Conservation (phyloP, 2,797 vertebrate species). For the Schizothorax lantsangensis region DNA sequence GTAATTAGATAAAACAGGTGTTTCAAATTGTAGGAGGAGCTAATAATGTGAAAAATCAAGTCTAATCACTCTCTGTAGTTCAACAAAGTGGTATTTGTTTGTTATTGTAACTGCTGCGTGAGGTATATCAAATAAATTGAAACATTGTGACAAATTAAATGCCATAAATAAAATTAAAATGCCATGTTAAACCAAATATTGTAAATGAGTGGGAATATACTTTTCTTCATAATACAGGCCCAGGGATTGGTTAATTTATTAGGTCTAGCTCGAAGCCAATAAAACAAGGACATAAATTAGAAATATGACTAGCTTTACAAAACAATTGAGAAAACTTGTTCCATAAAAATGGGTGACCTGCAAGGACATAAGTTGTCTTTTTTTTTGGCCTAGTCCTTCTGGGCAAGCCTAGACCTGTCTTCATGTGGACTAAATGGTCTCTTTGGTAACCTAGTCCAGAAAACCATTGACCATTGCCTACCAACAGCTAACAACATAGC, state of each 20-base stretch:
- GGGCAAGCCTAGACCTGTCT: conserved; percentile 58
- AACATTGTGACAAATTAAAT: not conserved
- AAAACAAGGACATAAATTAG: not conserved
- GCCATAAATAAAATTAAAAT: not conserved
- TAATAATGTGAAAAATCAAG: not conserved
- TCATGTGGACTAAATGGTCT: conserved; percentile 43
- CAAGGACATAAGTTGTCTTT: not conserved
- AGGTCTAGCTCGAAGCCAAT: not conserved
- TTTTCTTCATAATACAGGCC: not conserved
- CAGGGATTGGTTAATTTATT: not conserved
- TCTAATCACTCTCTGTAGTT: not conserved
- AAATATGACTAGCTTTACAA: not conserved
- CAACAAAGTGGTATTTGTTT: not conserved
- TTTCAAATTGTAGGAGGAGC: conserved; percentile 29
- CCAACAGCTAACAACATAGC: conserved; percentile 51
- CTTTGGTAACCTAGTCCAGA: conserved; percentile 53
- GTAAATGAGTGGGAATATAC: not conserved
- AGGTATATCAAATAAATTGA: not conserved
- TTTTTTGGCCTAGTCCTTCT: not conserved
- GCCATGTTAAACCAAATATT: not conserved
- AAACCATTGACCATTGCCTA: conserved; percentile 50
- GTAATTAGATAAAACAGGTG: conserved; percentile 54
- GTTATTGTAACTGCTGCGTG: not conserved
- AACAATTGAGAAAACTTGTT: not conserved
- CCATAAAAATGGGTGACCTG: not conserved